phyloP scores from a whole-genome alignment of 2,888 invertebrate species.

The Drosophila macrospina region DNA sequence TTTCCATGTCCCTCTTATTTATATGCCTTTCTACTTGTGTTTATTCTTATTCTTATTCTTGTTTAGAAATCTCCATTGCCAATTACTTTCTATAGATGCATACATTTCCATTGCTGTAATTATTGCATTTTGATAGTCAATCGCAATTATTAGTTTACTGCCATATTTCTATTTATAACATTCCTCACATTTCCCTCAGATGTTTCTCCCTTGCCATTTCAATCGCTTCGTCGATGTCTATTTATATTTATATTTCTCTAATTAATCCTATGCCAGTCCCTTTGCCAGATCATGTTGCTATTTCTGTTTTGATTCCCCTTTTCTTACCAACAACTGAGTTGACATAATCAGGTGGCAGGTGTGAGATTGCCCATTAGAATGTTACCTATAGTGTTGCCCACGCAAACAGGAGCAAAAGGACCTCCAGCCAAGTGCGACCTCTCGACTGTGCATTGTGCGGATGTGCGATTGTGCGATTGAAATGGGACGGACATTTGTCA shows the following conservation, averaged over 20 bases:
- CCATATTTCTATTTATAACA: neutral
- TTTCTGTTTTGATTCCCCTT: slow-evolving; percentile 6
- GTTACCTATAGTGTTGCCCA: slow-evolving; percentile 22
- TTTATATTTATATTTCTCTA: slow-evolving; percentile 1
- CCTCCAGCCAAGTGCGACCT: neutral
- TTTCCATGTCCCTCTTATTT: no score
- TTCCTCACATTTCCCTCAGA: neutral
- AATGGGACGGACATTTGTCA: slow-evolving; percentile 53
- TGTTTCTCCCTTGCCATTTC: neutral
- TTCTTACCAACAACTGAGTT: slow-evolving; percentile 10
- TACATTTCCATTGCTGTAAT: no score
- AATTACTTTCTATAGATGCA: no score
- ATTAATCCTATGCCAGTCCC: neutral
- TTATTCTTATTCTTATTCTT: no score
- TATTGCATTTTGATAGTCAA: neutral
- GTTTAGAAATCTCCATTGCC: no score
- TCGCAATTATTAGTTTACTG: neutral
- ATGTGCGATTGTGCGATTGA: neutral
- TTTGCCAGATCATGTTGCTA: neutral
- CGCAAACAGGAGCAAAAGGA: slow-evolving; percentile 26
- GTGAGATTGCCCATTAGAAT: slow-evolving; percentile 41
- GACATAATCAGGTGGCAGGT: slow-evolving; percentile 13
- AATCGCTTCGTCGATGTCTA: neutral
- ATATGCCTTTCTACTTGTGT: no score
- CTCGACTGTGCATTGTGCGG: no score